Evolutionary conservation across 2,888 invertebrate species (phyloP).

Genomic region (Trichopoda pennipes): DNA sequence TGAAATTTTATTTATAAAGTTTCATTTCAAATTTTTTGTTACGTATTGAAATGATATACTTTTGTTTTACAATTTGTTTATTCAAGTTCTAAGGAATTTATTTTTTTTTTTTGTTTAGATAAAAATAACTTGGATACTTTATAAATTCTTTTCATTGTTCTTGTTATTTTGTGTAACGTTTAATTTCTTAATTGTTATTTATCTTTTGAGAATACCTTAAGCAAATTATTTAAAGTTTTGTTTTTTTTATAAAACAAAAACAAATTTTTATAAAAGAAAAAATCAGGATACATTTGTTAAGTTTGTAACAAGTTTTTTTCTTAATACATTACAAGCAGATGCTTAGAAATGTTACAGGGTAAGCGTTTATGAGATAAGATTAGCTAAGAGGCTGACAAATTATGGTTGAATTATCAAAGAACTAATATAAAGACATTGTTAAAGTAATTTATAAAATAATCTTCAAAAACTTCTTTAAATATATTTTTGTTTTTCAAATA

Average conservation of each 20-base stretch:
- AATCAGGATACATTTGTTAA: not conserved
- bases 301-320: too few relatives aligned
- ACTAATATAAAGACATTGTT: too few relatives aligned
- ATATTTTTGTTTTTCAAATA: too few relatives aligned
- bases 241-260: not conserved
- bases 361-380: too few relatives aligned
- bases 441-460: too few relatives aligned
- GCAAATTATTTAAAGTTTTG: not conserved
- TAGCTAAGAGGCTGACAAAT: too few relatives aligned
- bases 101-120: constrained; percentile 7
- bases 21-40: constrained; percentile 24
- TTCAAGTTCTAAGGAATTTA: constrained; percentile 6
- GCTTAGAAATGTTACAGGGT: too few relatives aligned
- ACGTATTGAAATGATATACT: constrained; percentile 9
- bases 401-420: too few relatives aligned
- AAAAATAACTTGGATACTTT: not conserved
- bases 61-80: constrained; percentile 1
- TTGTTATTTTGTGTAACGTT: constrained; percentile 24
- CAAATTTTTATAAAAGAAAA: too few relatives aligned
- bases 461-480: too few relatives aligned
- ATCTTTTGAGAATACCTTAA: constrained; percentile 19
- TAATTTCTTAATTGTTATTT: constrained; percentile 57
- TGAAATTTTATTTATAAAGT: constrained; percentile 33
- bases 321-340: too few relatives aligned
- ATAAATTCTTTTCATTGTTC: constrained; percentile 10